Conservation (phyloP, 1,140 invertebrate species). For the Cataglyphis hispanica region DNA sequence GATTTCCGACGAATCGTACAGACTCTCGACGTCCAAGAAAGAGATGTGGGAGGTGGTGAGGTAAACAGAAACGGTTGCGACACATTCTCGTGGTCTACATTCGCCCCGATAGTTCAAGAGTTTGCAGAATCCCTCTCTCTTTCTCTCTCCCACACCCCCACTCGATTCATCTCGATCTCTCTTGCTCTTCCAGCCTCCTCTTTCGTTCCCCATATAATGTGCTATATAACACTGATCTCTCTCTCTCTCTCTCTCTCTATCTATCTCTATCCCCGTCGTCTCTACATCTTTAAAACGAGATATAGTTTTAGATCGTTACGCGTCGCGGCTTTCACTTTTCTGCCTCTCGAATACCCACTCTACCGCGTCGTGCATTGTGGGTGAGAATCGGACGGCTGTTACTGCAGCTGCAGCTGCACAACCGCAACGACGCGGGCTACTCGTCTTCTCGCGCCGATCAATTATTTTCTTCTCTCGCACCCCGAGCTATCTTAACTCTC, state of each 20-base stretch:
- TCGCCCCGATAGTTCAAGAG: conserved; percentile 76
- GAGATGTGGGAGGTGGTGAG: conserved; percentile 67
- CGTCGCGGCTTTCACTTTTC: conserved; percentile 81
- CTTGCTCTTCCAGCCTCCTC: conserved; percentile 17
- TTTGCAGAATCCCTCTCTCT: conserved; percentile 63
- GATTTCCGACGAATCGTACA: conserved; percentile 11
- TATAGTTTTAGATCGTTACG: conserved; percentile 81
- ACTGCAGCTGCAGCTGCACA: conserved; percentile 12
- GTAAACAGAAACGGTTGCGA: conserved; percentile 73
- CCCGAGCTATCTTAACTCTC: background rate
- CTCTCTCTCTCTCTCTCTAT: background rate
- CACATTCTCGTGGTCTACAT: conserved; percentile 74
- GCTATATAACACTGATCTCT: conserved; percentile 57
- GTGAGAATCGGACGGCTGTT: conserved; percentile 65
- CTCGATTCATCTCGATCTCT: conserved; percentile 34
- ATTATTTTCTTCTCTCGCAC: conserved; percentile 1
- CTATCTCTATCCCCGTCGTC: conserved; percentile 10
- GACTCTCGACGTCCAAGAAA: conserved; percentile 37
- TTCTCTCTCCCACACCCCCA: conserved; percentile 1
- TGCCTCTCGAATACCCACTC: conserved; percentile 74
- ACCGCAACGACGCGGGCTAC: conserved; percentile 14
- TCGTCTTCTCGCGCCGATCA: background rate
- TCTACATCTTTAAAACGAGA: conserved; percentile 74
- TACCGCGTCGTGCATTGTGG: conserved; percentile 62
- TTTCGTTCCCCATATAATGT: conserved; percentile 20